Conservation (phyloP, 2,797 vertebrate genomes). For the Odontamblyopus rebecca region DNA sequence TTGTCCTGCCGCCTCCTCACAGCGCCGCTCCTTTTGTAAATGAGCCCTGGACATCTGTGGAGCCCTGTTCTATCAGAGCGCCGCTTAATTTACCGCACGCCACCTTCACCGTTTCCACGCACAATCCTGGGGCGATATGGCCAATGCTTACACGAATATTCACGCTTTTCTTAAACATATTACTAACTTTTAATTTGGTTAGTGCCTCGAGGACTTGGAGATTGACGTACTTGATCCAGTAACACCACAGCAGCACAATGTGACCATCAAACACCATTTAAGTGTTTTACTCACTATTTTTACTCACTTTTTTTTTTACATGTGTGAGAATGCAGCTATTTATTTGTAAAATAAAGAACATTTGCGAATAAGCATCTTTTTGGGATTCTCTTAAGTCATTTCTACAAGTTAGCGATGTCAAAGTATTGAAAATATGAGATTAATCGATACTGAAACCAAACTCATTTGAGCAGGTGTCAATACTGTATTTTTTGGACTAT, state of each 20-base stretch:
- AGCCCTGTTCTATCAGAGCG: constrained; percentile 62
- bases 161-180: constrained; percentile 32
- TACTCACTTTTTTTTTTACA: not conserved
- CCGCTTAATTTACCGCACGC: constrained; percentile 67
- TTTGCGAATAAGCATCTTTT: not conserved
- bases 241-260: constrained; percentile 55
- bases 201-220: constrained; percentile 46
- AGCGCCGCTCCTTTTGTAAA: constrained; percentile 70
- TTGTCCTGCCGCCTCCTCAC: constrained; percentile 64
- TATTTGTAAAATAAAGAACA: constrained; percentile 23
- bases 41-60: constrained; percentile 78
- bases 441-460: no score
- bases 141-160: constrained; percentile 69
- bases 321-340: constrained; percentile 25
- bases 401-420: no score
- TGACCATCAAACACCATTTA: constrained; percentile 32
- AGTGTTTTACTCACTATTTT: constrained; percentile 22
- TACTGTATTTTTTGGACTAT: no score
- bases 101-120: constrained; percentile 38
- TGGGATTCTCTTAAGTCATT: not conserved
- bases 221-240: constrained; percentile 51
- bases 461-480: no score
- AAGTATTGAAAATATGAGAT: no score
- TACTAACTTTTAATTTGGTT: constrained; percentile 57
- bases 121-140: constrained; percentile 58